Percentiles rank a stretch among this genome's conserved stretches.
phyloP scores from a whole-genome alignment of 2,113 vertebrate species.

The Bubo bubo region DNA sequence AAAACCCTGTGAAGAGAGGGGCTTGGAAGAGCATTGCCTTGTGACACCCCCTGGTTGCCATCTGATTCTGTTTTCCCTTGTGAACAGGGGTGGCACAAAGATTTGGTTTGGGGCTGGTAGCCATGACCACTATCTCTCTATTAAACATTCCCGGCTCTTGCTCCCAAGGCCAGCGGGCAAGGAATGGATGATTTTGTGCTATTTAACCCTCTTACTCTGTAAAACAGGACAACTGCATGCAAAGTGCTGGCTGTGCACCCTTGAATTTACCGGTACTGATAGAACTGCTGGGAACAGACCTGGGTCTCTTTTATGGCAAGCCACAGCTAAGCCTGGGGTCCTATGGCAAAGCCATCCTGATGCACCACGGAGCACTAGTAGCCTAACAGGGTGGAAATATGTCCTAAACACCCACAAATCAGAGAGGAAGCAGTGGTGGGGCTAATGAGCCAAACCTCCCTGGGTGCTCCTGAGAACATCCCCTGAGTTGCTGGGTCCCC shows the following conservation, averaged over 20 bases:
- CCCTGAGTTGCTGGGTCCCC: background rate
- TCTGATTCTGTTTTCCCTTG: background rate
- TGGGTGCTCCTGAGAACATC: background rate
- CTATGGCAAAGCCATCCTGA: background rate
- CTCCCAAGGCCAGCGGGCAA: background rate
- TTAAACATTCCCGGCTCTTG: background rate
- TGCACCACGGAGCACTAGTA: background rate
- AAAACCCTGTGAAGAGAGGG: background rate
- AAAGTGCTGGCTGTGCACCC: background rate
- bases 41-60: background rate
- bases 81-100: background rate
- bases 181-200: background rate
- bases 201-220: background rate
- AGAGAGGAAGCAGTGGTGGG: fast-evolving
- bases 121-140: background rate
- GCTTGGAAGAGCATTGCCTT: background rate
- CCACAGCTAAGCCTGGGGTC: background rate
- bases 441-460: background rate
- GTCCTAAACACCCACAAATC: background rate
- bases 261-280: background rate
- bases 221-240: background rate
- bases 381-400: background rate
- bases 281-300: background rate
- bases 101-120: background rate
- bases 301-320: background rate